A percentile compares a stretch with the other conserved stretches of the same genome.
These are phyloP conservation scores for Scatophagus argus DNA, from an alignment of 2,113 vertebrate species.

Conservation along the genomic window DNA sequence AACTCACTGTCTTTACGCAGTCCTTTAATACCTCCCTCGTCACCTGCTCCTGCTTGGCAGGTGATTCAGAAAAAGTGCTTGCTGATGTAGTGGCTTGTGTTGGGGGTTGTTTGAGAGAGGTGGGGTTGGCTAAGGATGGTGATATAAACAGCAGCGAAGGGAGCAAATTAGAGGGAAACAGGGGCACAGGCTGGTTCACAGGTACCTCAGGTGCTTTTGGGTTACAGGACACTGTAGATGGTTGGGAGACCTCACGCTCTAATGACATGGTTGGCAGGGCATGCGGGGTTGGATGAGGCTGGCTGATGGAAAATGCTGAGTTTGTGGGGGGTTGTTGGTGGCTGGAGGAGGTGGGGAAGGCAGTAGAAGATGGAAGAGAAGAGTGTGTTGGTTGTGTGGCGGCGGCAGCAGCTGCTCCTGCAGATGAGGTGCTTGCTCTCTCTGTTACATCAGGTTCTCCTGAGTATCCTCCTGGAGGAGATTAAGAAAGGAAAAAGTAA, in stretches of 20 bases:
- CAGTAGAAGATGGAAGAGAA: constrained; percentile 2
- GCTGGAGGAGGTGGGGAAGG: background rate
- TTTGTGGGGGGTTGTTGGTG: constrained; percentile 14
- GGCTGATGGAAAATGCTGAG: background rate
- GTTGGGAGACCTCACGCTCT: constrained; percentile 29
- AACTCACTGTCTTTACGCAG: background rate
- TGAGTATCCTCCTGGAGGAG: constrained; percentile 50
- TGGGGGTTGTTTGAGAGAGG: constrained; percentile 43
- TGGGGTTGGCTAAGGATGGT: background rate
- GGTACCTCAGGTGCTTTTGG: background rate
- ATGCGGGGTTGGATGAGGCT: background rate
- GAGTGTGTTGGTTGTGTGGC: background rate
- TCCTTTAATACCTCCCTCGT: constrained; percentile 14
- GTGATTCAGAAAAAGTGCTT: constrained; percentile 20
- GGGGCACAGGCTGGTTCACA: background rate
- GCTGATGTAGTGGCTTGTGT: constrained; percentile 73
- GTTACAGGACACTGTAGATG: background rate
- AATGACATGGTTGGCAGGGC: background rate
- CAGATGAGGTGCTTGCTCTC: background rate
- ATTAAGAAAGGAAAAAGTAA: background rate
- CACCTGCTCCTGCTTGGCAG: constrained; percentile 60
- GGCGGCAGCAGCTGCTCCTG: background rate
- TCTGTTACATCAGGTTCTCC: constrained; percentile 17
- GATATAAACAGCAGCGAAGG: background rate
- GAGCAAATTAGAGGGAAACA: constrained; percentile 3